Evolutionary conservation across 2,113 vertebrate species (phyloP), one percentile per base, ranked within the genome.

Genomic region (Carlito syrichta): DNA sequence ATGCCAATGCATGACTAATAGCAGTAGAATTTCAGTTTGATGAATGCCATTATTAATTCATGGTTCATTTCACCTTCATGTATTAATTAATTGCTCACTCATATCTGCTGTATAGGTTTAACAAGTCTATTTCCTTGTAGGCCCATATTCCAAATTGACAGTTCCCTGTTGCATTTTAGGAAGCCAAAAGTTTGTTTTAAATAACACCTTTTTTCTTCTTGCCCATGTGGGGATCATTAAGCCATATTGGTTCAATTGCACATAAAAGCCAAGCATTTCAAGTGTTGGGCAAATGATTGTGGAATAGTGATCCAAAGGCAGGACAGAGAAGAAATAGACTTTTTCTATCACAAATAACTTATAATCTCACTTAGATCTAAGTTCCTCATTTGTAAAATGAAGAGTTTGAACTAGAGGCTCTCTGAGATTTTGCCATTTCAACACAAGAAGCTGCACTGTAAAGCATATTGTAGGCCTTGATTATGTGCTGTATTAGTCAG

Each of bases 41-140:
- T 63, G 85, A 93, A 12, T 56, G 23, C 8, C 82, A 60, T 79
- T 96, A 81, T 78, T 97, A 96, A 98, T 90, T 69, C 92, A 56
- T 74, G 48, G 32, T 91, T 96, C 81, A 74, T 91, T 94, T 96
- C 69, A 82, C 40, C 14, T 66, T 97, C 73, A 63, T 19, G 0
- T 35, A 52, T 50, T 96, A 93, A 96, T 89, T 60, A 84, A 45
- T 7, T 52, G 38, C 48, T 95, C 30, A 23, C 20, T 86, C 30
- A 9, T 48, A 69, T 43, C 56, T 66, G 25, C 40, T 45, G 4
- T 76, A 4, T 73, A 7, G 23, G 27, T 76, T 8, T 71, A 58
- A 79, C 20, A 94, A 97, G 78, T 30, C 54, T 40, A 16, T 87
- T 96, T 96, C 43, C 76, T 84, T 73, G 12, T 73, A 79, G 52